These are phyloP conservation scores for Peucedramus taeniatus DNA, from an alignment of 2,113 vertebrate species.

Conservation along the genomic window DNA sequence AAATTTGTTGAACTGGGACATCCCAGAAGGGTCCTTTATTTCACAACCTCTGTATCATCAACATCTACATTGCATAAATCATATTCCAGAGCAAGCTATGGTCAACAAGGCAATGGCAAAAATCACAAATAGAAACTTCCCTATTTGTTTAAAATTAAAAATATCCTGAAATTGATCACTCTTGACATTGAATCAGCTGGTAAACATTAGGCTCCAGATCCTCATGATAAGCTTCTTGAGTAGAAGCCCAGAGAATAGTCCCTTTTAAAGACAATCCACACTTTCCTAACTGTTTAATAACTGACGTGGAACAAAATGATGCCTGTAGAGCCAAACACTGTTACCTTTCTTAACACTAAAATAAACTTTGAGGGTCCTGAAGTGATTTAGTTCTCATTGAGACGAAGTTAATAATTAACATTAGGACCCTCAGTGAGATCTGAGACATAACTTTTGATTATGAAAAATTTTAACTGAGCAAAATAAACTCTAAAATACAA, in stretches of 20 bases:
- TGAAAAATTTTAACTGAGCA: not conserved
- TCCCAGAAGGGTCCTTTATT: not conserved
- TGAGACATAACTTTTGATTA: not conserved
- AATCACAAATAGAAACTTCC: not conserved
- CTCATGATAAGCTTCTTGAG: not conserved
- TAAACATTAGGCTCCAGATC: not conserved
- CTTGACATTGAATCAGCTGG: not conserved
- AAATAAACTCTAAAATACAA: not conserved
- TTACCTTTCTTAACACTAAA: not conserved
- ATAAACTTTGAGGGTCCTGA: not conserved
- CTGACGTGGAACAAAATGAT: not conserved
- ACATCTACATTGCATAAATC: not conserved
- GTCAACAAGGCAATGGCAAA: not conserved
- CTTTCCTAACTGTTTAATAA: not conserved
- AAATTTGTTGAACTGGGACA: not conserved
- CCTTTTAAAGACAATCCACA: not conserved
- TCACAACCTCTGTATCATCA: not conserved
- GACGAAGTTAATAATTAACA: not conserved
- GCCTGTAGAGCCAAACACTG: not conserved
- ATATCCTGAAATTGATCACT: not conserved
- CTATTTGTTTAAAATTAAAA: not conserved
- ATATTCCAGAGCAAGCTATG: not conserved
- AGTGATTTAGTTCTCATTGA: not conserved
- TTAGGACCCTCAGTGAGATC: not conserved
- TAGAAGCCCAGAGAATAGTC: not conserved